Conservation (phyloP, 2,113 vertebrate species). For the Scomber colias region DNA sequence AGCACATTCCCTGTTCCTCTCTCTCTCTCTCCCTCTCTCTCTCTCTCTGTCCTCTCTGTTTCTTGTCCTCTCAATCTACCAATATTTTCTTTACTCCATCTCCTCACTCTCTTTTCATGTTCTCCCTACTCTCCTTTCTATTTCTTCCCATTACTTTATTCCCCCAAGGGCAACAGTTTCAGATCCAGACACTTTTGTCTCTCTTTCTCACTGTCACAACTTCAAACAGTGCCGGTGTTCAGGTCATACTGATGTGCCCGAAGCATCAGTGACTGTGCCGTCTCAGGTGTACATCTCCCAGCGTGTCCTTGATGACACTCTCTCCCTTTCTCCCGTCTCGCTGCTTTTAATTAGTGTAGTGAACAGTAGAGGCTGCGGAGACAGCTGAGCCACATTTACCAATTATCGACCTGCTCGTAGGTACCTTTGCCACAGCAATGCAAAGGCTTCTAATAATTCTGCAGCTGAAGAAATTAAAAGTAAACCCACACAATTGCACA, state of each 20-base stretch:
- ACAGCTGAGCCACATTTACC: conserved; percentile 64
- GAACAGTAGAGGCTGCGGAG: conserved; percentile 45
- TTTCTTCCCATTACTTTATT: conserved; percentile 61
- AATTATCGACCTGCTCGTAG: conserved; percentile 52
- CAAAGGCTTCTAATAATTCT: conserved; percentile 40
- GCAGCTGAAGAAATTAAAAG: conserved; percentile 10
- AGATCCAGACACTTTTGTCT: conserved; percentile 73
- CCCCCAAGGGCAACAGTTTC: conserved; percentile 67
- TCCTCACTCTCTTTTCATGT: conserved; percentile 31
- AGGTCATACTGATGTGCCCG: conserved; percentile 70
- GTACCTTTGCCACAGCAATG: neutral
- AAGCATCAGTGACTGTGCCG: conserved; percentile 68
- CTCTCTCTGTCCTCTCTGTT: neutral
- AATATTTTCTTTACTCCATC: conserved; percentile 11
- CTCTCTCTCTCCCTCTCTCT: neutral
- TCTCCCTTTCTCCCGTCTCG: conserved; percentile 72
- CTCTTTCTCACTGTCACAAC: conserved; percentile 65
- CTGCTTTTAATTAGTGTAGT: conserved; percentile 73
- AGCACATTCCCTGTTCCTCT: too few species aligned
- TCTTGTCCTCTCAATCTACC: neutral
- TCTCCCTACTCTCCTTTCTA: conserved; percentile 32
- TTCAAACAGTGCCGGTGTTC: conserved; percentile 76
- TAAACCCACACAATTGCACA: conserved; percentile 11
- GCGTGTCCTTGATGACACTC: conserved; percentile 79
- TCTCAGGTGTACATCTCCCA: conserved; percentile 82